Conservation (phyloP, 2,797 vertebrate species). For the Threskiornis aethiopicus region DNA sequence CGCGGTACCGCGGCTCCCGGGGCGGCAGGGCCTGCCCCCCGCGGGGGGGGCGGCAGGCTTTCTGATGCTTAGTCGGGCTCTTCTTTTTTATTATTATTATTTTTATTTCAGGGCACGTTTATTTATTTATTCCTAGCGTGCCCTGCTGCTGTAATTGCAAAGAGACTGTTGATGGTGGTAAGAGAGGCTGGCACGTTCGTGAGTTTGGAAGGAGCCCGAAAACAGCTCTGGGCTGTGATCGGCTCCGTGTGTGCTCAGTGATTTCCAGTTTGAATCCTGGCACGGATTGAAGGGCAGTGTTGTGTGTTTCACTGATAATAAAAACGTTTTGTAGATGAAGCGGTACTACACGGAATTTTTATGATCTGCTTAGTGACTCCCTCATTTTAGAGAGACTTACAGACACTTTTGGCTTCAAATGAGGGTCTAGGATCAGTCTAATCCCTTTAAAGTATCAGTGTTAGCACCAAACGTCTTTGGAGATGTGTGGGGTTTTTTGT, state of each 20-base stretch:
- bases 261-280: background rate
- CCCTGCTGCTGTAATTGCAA: background rate
- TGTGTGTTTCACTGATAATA: background rate
- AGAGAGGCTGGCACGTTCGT: background rate
- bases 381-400: background rate
- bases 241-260: background rate
- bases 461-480: background rate
- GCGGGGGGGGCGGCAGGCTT: fast-evolving
- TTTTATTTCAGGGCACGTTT: background rate
- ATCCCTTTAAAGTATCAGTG: background rate
- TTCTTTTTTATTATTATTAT: background rate
- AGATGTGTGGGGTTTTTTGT: fast-evolving
- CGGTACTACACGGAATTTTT: background rate
- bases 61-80: background rate
- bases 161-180: background rate
- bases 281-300: background rate
- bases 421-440: background rate
- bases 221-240: background rate
- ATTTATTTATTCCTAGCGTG: background rate
- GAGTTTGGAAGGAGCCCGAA: background rate
- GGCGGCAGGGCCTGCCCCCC: background rate
- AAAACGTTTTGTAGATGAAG: background rate
- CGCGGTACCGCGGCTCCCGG: background rate
- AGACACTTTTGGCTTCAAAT: background rate
- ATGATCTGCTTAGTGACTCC: fast-evolving